These are phyloP conservation scores for Monopterus albus DNA, from an alignment of 2,113 vertebrate genomes.

Conservation along the genomic window DNA sequence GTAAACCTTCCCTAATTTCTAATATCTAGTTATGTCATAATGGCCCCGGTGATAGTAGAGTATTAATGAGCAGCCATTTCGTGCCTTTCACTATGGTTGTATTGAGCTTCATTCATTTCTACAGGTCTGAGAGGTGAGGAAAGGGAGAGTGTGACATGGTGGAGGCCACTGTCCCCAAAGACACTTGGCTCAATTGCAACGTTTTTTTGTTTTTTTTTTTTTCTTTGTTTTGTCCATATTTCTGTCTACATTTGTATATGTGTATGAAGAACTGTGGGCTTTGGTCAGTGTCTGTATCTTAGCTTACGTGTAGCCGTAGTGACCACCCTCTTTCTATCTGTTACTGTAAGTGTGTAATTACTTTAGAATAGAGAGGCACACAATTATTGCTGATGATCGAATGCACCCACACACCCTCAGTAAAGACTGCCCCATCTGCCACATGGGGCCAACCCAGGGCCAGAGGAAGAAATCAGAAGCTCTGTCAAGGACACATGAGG, in stretches of 20 bases:
- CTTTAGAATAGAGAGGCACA: constrained; percentile 85
- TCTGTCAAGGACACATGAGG: constrained; percentile 76
- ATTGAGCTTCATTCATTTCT: constrained; percentile 91
- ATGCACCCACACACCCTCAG: constrained; percentile 80
- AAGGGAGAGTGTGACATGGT: constrained; percentile 1
- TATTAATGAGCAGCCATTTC: constrained; percentile 82
- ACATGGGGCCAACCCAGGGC: constrained; percentile 86
- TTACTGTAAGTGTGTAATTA: constrained; percentile 92
- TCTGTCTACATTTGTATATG: not conserved
- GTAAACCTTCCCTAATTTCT: constrained; percentile 46
- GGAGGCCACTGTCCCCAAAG: constrained; percentile 43
- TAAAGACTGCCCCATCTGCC: constrained; percentile 79
- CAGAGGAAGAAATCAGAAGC: constrained; percentile 76
- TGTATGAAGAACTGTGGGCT: not conserved
- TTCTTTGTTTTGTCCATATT: not conserved
- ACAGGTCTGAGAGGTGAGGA: constrained; percentile 61
- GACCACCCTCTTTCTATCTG: constrained; percentile 84
- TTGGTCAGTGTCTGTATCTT: not conserved
- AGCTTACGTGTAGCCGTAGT: constrained; percentile 36
- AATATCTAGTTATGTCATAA: constrained; percentile 69
- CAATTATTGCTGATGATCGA: constrained; percentile 90
- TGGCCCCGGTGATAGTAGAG: constrained; percentile 64
- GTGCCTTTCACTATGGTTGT: constrained; percentile 79
- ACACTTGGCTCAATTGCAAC: constrained; percentile 40
- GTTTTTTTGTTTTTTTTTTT: too few species aligned